Evolutionary conservation across 2,888 invertebrate species (phyloP).

Genomic region (Catocala fraxini): DNA sequence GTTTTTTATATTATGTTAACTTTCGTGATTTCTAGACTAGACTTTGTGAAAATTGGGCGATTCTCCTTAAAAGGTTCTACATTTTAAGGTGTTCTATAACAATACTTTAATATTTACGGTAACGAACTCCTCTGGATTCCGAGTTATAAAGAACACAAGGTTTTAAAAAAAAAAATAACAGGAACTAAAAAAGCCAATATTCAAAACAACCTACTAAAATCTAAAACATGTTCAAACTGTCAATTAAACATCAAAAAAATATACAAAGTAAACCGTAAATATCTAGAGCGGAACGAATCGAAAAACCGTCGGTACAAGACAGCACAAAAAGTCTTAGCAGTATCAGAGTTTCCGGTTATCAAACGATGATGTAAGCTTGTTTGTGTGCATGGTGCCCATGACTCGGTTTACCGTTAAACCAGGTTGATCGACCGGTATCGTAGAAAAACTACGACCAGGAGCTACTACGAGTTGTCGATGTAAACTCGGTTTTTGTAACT

Average conservation of each 20-base stretch:
- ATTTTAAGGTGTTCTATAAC: no score
- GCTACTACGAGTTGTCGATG: conserved; percentile 51
- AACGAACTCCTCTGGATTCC: no score
- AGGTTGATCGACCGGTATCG: conserved; percentile 77
- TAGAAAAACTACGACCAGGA: conserved; percentile 51
- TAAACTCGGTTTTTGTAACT: neutral
- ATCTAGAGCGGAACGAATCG: conserved; percentile 46
- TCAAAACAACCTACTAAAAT: no score
- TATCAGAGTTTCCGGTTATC: conserved; percentile 47
- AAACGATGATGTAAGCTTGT: conserved; percentile 53
- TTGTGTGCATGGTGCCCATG: conserved; percentile 57
- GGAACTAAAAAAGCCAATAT: no score
- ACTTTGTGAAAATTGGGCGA: no score
- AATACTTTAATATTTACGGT: no score
- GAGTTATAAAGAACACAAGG: no score
- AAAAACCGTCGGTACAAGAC: conserved; percentile 18
- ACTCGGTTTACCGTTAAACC: conserved; percentile 70
- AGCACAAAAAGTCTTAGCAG: conserved; percentile 36
- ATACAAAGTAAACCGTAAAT: conserved; percentile 1
- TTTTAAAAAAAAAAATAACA: no score
- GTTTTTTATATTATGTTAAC: no score
- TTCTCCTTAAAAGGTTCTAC: no score
- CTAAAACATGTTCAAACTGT: neutral
- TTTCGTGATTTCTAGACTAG: no score
- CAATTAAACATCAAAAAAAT: neutral